phyloP scores from a whole-genome alignment of 2,113 vertebrate species.

The Ceyx cyanopectus region DNA sequence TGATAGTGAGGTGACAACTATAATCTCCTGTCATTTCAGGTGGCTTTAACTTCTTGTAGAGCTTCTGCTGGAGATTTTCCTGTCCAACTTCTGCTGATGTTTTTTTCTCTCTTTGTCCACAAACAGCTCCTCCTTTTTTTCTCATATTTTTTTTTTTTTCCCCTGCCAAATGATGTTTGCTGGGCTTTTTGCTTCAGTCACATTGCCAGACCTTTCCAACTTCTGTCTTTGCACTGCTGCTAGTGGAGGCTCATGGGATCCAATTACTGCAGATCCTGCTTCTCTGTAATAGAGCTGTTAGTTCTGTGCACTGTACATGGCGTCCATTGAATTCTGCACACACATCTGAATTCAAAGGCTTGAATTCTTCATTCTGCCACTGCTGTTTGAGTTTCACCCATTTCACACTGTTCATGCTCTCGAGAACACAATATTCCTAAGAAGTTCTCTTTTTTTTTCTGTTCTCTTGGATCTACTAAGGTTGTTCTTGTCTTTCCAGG shows the following conservation, averaged over 20 bases:
- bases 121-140: background rate
- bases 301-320: conserved; percentile 22
- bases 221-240: conserved; percentile 1
- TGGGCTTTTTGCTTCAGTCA: background rate
- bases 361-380: conserved; percentile 51
- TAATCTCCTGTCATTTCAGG: background rate
- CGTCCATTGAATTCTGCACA: conserved; percentile 59
- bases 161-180: background rate
- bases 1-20: background rate
- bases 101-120: background rate
- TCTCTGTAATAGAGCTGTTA: conserved; percentile 55
- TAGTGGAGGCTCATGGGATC: conserved; percentile 64
- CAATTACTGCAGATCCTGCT: conserved; percentile 54
- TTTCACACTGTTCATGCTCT: conserved; percentile 46
- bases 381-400: conserved; percentile 48
- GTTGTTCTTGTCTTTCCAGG: conserved; percentile 50
- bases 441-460: background rate
- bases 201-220: background rate
- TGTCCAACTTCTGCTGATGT: background rate
- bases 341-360: conserved; percentile 64
- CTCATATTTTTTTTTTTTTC: background rate
- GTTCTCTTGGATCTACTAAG: conserved; percentile 24
- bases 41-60: background rate
- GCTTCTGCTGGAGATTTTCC: background rate
- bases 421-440: conserved; percentile 48